Evolutionary conservation across 2,797 vertebrate genomes (phyloP), one percentile per base, ranked within the genome.

Genomic region (Sebastes trivittatus): DNA sequence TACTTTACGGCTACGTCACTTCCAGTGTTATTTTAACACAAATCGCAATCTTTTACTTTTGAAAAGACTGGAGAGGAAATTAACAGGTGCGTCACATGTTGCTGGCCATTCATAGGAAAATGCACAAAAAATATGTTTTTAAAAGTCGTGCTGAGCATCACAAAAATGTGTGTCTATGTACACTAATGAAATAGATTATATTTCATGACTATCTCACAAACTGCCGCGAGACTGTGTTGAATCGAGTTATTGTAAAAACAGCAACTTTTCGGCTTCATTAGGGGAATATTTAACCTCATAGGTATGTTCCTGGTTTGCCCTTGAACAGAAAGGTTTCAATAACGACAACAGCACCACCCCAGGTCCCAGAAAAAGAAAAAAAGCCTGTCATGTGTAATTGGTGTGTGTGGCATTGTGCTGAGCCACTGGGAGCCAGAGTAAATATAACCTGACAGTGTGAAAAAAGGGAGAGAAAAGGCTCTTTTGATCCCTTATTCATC

Each of bases 401-500:
- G 88, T 88, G 90, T 84, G 88, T 89, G 87, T 72, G 81, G 83
- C 86, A 88, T 82, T 92, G 82, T 83, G 81, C 78, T 10, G 78
- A 88, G 71, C 89, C 85, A 85, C 87, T 75, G 73, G 89, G 92
- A 90, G 81, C 63, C 72, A 25, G 75, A 91, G 87, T 90, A 94
- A 93, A 95, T 94, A 90, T 88, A 92, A 93, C 88, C 85, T 89
- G 92, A 94, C 93, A 91, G 90, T 84, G 87, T 87, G 84, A 85
- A 91, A 88, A 89, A 89, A 80, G 77, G 82, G 77, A 83, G 84
- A 84, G 82, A 91, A 92, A 92, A 90, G 88, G 68, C 82, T 90
- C 88, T 92, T 94, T 94, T 94, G 92, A 94, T 93, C 92, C 91
- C 90, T 81, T 91, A 91, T 93, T 95, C 92, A 93, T 94, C 91